These are phyloP conservation scores for Sepiola atlantica DNA, from an alignment of 2,888 invertebrate species.

Conservation along the genomic window DNA sequence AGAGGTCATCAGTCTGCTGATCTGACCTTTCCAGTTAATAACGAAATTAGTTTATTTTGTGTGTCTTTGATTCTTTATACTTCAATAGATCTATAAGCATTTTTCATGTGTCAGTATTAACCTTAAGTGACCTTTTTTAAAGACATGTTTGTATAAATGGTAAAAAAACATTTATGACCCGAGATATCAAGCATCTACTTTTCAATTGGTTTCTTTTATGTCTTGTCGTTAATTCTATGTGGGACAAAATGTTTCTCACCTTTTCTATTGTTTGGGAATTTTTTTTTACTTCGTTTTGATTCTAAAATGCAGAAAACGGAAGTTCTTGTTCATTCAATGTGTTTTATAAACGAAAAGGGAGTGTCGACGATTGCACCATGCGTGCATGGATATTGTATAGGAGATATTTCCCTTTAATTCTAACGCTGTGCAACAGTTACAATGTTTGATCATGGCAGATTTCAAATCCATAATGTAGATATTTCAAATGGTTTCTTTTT, in stretches of 20 bases:
- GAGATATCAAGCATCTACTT: neutral
- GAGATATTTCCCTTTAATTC: neutral
- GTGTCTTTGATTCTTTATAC: neutral
- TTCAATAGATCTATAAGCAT: neutral
- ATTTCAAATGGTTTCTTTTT: too few relatives aligned
- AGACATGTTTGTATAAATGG: neutral
- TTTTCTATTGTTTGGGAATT: neutral
- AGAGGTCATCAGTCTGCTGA: neutral
- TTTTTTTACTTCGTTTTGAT: neutral
- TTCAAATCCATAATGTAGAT: too few relatives aligned
- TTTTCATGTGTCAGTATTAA: neutral
- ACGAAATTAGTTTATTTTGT: neutral
- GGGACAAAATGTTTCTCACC: neutral
- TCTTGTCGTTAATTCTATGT: neutral
- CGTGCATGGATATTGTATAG: neutral
- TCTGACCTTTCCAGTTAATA: neutral
- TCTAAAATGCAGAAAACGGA: neutral
- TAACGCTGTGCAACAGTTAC: neutral
- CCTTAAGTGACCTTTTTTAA: slow-evolving; percentile 3
- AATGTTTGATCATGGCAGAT: too few relatives aligned
- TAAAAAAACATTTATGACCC: neutral
- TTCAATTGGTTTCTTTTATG: neutral
- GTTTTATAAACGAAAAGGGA: neutral
- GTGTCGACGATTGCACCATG: neutral
- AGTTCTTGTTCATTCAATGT: neutral